phyloP scores from a whole-genome alignment of 1,140 invertebrate genomes.

The Ceratosolen solmsi region DNA sequence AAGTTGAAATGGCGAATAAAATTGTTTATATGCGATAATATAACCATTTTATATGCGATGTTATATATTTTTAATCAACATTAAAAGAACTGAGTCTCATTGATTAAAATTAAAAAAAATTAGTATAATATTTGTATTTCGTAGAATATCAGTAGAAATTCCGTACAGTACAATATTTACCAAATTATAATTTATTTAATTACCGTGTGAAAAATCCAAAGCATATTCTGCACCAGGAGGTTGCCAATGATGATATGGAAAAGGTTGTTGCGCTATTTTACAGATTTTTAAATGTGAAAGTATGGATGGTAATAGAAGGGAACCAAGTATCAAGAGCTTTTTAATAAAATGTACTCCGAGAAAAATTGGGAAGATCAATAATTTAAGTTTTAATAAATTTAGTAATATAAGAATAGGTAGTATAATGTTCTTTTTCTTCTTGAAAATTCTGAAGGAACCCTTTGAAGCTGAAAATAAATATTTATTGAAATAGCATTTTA shows the following conservation, averaged over 20 bases:
- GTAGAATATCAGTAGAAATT: too few relatives aligned
- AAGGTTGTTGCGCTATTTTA: constrained; percentile 70
- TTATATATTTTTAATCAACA: too few relatives aligned
- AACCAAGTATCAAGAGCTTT: constrained; percentile 78
- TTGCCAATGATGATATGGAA: constrained; percentile 64
- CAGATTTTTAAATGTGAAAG: constrained; percentile 78
- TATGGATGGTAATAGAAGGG: constrained; percentile 77
- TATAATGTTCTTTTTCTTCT: constrained; percentile 78
- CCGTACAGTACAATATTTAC: neutral
- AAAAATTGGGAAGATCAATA: constrained; percentile 77
- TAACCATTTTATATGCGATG: too few relatives aligned
- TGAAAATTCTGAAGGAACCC: constrained; percentile 66
- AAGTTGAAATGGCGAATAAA: too few relatives aligned
- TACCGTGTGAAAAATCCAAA: constrained; percentile 68
- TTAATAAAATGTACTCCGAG: constrained; percentile 80
- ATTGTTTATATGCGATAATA: too few relatives aligned
- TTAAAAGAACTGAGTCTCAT: too few relatives aligned
- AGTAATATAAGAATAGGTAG: constrained; percentile 77
- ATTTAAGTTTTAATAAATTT: constrained; percentile 78
- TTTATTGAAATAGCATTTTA: neutral
- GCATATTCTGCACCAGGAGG: constrained; percentile 65
- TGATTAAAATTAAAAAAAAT: too few relatives aligned
- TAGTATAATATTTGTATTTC: too few relatives aligned
- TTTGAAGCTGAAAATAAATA: constrained; percentile 46
- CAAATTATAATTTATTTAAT: neutral